Conservation (phyloP, 30 jellyfish, hydroid and myxozoan genomes). For the Clytia hemisphaerica region DNA sequence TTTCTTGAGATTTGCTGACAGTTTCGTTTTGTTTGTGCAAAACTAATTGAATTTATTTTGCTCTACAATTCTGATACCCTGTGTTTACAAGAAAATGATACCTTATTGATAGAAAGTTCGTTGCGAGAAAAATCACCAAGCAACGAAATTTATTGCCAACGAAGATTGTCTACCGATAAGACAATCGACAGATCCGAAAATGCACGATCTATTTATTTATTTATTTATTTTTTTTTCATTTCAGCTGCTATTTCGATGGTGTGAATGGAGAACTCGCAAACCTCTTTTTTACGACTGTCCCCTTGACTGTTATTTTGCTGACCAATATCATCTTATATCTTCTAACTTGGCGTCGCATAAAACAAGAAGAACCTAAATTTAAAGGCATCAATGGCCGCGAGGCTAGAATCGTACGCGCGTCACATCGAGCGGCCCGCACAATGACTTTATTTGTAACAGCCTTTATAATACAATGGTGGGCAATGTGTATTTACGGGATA, state of each 20-base stretch:
- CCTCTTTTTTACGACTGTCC: conserved; percentile 10
- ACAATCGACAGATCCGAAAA: too few species aligned
- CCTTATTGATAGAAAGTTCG: too few species aligned
- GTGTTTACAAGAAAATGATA: too few species aligned
- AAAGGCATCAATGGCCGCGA: neutral
- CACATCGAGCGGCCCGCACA: conserved; percentile 18
- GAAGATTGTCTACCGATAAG: too few species aligned
- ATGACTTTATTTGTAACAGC: conserved; percentile 16
- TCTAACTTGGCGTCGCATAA: conserved; percentile 11
- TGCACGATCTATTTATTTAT: too few species aligned
- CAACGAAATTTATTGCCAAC: too few species aligned
- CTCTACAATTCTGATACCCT: too few species aligned
- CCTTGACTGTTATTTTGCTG: neutral
- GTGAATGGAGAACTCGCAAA: conserved; percentile 12
- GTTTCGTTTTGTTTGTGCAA: too few species aligned
- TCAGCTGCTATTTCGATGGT: conserved; percentile 17
- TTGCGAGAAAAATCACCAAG: too few species aligned
- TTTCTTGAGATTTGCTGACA: too few species aligned
- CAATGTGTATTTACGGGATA: conserved; percentile 15
- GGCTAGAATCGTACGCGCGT: neutral
- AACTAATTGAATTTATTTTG: too few species aligned
- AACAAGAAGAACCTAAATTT: conserved; percentile 9
- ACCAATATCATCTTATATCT: neutral
- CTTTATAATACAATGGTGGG: conserved; percentile 20
- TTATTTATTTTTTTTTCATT: neutral